Evolutionary conservation across 2,888 invertebrate genomes (phyloP), one percentile per base, ranked within the genome.

Genomic region (Himalopsyche japonica): DNA sequence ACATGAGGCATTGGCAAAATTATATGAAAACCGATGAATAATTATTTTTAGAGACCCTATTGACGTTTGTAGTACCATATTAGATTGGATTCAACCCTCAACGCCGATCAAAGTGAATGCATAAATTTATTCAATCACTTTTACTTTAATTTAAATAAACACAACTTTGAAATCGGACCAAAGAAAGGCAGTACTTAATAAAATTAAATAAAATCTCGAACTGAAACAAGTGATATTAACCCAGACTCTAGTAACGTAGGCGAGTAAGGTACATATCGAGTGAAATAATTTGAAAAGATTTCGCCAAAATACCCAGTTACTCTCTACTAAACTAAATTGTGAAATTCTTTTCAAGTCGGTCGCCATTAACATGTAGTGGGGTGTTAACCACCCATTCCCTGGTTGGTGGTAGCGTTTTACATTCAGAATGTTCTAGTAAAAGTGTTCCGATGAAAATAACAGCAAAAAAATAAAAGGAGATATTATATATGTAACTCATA

Each of bases 251-350:
- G 20, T 24, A 37, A 37, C 7, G 79, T 48, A 78, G 47, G 49
- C 7, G n/a, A 8, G 20, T 24, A 27, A 37, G 79, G 20, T 83
- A 86, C 82, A 84, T 86, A 86, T 86, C 81, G 84, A 86, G 86
- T 84, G 84, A 86, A 84, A 86, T 86, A 84, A 86, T 86, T 84
- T 83, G 82, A 86, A 86, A 86, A 84, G 84, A 76, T 84, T 83
- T 86, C 84, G 81, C 84, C 82, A 84, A 82, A 79, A 82, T 81
- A 76, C 84, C 78, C 86, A 80, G 43, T 43, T 70, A 70, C 70
- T 70, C 30, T 70, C 10, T 24, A 70, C 82, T 81, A 84, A 84
- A 86, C 84, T 86, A 86, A 86, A 86, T 84, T 84, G 86, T 86
- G 81, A 84, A 86, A 86, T 84, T 86, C 84, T 84, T 85, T 85